These are phyloP conservation scores for Brevimyrus niger DNA, from an alignment of 2,113 vertebrate species.

Conservation along the genomic window DNA sequence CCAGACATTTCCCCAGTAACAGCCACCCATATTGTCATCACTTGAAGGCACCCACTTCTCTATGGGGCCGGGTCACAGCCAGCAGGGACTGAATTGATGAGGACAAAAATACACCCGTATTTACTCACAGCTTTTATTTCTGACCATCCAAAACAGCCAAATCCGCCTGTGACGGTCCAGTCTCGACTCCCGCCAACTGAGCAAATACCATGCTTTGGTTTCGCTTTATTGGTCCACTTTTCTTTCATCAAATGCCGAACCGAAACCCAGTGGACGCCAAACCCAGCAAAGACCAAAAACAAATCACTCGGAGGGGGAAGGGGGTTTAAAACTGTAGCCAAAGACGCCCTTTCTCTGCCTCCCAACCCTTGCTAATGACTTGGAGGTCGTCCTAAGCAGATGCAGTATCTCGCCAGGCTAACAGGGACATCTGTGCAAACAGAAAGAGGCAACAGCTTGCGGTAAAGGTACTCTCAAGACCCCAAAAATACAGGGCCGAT, in stretches of 20 bases:
- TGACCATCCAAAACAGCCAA: neutral
- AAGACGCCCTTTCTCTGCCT: neutral
- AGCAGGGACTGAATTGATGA: neutral
- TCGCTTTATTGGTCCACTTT: neutral
- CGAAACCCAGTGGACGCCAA: neutral
- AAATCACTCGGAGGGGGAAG: neutral
- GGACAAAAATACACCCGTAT: neutral
- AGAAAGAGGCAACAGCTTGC: neutral
- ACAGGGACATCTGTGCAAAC: slow-evolving; percentile 1
- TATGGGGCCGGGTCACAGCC: neutral
- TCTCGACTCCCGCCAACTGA: neutral
- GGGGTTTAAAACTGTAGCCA: neutral
- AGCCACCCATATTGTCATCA: neutral
- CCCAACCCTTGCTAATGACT: neutral
- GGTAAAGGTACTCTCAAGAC: neutral
- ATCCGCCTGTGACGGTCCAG: neutral
- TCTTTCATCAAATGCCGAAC: neutral
- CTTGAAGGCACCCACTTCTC: neutral
- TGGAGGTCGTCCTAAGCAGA: neutral
- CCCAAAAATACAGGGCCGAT: neutral
- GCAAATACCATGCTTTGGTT: neutral
- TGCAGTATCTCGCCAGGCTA: neutral
- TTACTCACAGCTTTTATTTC: neutral
- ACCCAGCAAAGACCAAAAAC: neutral
- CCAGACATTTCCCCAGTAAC: neutral